Conservation (phyloP, 2,888 invertebrate species). For the Patella pellucida region DNA sequence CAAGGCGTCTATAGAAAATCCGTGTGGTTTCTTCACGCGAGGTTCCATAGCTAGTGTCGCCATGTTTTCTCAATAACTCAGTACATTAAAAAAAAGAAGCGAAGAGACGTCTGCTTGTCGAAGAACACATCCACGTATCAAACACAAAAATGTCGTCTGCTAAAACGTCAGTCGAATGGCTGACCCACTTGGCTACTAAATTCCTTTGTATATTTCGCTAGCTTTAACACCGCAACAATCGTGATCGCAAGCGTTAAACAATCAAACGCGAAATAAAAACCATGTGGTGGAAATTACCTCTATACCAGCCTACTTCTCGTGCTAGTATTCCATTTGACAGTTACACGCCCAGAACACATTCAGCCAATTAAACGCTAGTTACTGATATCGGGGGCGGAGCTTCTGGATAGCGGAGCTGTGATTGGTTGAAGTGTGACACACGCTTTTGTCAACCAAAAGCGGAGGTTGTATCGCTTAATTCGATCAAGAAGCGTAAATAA, state of each 20-base stretch:
- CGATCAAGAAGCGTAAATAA: not conserved
- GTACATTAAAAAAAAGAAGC: no score
- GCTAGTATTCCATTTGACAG: not conserved
- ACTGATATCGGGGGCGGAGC: not conserved
- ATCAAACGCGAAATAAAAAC: not conserved
- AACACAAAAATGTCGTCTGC: not conserved
- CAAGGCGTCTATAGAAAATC: slow-evolving; percentile 4
- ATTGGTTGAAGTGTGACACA: not conserved
- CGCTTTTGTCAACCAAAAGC: not conserved
- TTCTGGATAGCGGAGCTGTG: not conserved
- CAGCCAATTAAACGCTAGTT: not conserved
- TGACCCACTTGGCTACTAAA: slow-evolving; percentile 1
- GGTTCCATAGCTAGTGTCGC: slow-evolving; percentile 8
- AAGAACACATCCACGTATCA: no score
- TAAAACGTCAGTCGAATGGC: not conserved
- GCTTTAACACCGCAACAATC: not conserved
- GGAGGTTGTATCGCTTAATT: not conserved
- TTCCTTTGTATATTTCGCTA: not conserved
- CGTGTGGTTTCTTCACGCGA: not conserved
- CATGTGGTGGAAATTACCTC: slow-evolving; percentile 9
- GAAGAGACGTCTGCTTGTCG: no score
- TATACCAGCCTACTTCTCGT: not conserved
- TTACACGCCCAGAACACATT: not conserved
- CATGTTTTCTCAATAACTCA: not conserved
- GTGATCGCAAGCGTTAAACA: not conserved